phyloP scores from a whole-genome alignment of 2,888 invertebrate genomes.

The Leptura quadrifasciata region DNA sequence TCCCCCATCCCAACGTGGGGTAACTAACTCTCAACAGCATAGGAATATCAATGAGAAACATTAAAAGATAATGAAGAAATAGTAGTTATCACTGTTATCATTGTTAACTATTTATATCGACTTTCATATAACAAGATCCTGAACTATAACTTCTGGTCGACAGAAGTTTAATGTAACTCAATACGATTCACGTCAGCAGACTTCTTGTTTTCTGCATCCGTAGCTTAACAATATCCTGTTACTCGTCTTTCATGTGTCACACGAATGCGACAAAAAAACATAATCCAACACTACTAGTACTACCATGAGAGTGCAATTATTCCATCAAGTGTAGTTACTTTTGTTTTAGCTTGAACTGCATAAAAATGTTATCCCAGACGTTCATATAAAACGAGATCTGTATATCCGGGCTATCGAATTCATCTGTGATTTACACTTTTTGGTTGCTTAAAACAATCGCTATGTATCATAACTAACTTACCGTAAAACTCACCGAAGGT shows the following conservation, averaged over 20 bases:
- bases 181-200: constrained; percentile 44
- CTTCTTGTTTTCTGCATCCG: constrained; percentile 32
- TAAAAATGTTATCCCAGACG: not conserved
- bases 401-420: too few relatives aligned
- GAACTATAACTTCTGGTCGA: constrained; percentile 40
- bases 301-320: constrained; percentile 13
- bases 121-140: not conserved
- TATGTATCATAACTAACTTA: too few relatives aligned
- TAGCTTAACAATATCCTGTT: constrained; percentile 29
- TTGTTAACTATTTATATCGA: not conserved
- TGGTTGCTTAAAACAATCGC: too few relatives aligned
- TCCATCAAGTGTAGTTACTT: constrained; percentile 8
- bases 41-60: not conserved
- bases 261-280: constrained; percentile 21
- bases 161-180: constrained; percentile 45
- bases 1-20: too few relatives aligned
- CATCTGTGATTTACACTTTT: too few relatives aligned
- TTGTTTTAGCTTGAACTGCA: not conserved
- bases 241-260: constrained; percentile 37
- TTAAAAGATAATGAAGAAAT: too few relatives aligned
- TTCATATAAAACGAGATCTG: too few relatives aligned
- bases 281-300: constrained; percentile 8
- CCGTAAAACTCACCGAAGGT: too few relatives aligned
- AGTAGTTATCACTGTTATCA: too few relatives aligned
- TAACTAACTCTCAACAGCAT: too few relatives aligned